These are phyloP conservation scores for Chlamydotis undulata DNA, from an alignment of 2,113 vertebrate genomes.

Conservation along the genomic window DNA sequence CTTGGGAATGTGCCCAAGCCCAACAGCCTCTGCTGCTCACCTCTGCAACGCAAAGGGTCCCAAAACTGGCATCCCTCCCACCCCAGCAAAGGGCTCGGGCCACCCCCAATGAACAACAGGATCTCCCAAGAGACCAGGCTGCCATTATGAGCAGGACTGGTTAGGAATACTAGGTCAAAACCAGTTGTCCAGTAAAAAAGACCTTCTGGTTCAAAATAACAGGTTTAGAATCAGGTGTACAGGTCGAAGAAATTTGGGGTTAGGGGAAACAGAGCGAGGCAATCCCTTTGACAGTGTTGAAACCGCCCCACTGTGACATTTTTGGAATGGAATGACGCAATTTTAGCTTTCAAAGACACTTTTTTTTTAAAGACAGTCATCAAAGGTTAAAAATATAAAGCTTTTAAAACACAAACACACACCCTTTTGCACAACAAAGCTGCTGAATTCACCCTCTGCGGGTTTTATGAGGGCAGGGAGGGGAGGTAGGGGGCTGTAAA, in stretches of 20 bases:
- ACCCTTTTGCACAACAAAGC: neutral
- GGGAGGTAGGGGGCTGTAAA: neutral
- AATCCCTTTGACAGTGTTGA: neutral
- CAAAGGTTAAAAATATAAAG: neutral
- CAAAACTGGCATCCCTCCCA: neutral
- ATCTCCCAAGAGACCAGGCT: neutral
- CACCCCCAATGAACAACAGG: neutral
- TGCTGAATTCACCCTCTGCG: neutral
- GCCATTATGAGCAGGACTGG: neutral
- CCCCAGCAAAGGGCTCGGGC: neutral
- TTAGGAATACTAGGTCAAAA: neutral
- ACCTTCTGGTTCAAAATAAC: neutral
- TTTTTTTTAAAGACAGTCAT: neutral
- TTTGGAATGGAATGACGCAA: neutral
- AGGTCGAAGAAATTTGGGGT: neutral
- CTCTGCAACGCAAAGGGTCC: neutral
- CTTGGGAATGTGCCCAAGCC: fast-evolving
- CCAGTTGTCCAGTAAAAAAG: neutral
- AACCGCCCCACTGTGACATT: neutral
- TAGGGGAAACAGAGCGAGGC: neutral
- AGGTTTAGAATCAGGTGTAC: neutral
- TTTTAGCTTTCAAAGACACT: neutral
- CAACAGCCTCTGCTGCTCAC: fast-evolving
- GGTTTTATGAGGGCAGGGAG: slow-evolving; percentile 12
- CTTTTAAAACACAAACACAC: no score